Conservation (phyloP, 2,888 invertebrate species). For the Liodrosophila aerea region DNA sequence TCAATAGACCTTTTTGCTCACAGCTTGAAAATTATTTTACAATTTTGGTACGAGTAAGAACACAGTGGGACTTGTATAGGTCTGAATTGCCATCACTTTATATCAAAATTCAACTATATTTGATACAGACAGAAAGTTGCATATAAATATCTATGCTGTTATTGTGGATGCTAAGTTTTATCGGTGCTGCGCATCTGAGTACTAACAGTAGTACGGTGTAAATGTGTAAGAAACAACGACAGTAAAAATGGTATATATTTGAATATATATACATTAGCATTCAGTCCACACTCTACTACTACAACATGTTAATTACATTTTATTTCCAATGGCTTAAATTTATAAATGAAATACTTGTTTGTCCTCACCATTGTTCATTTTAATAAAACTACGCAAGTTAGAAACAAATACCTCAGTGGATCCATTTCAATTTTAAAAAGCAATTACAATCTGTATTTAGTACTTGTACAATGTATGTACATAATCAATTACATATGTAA, state of each 20-base stretch:
- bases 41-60: slow-evolving; percentile 34
- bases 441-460: slow-evolving; percentile 6
- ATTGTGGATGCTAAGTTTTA: slow-evolving; percentile 62
- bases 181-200: slow-evolving; percentile 71
- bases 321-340: slow-evolving; percentile 36
- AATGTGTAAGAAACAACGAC: slow-evolving; percentile 15
- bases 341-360: slow-evolving; percentile 50
- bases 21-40: slow-evolving; percentile 42
- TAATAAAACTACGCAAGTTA: slow-evolving; percentile 66
- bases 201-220: slow-evolving; percentile 42
- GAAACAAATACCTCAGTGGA: slow-evolving; percentile 49
- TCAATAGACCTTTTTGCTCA: slow-evolving; percentile 56
- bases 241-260: slow-evolving; percentile 29
- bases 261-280: slow-evolving; percentile 56
- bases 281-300: slow-evolving; percentile 49
- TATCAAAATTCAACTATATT: slow-evolving; percentile 63
- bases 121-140: slow-evolving; percentile 60
- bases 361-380: slow-evolving; percentile 62
- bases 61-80: slow-evolving; percentile 24
- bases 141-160: slow-evolving; percentile 56
- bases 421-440: slow-evolving; percentile 26
- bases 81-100: slow-evolving; percentile 52
- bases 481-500: slow-evolving; percentile 7
- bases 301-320: slow-evolving; percentile 22
- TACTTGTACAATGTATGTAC: slow-evolving; percentile 9